Evolutionary conservation across 2,797 vertebrate species (phyloP).

Genomic region (Sciurus vulgaris): DNA sequence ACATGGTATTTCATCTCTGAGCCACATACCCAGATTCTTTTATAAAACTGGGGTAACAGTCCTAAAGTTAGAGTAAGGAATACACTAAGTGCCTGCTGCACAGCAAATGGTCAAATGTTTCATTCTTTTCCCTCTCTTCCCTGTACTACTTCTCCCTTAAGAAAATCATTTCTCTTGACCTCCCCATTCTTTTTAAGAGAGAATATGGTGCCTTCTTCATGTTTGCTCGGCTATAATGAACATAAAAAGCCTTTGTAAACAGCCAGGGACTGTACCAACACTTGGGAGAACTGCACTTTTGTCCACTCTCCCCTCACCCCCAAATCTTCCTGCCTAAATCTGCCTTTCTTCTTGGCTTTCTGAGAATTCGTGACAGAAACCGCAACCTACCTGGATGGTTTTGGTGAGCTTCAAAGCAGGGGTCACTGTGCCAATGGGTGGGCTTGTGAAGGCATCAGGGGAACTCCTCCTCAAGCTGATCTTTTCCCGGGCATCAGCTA

Average conservation of each 20-base stretch:
- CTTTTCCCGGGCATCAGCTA: conserved; percentile 96
- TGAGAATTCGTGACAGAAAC: neutral
- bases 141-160: neutral
- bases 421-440: conserved; percentile 85
- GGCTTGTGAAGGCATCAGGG: conserved; percentile 86
- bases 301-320: neutral
- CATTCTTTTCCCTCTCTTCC: neutral
- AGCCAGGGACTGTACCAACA: neutral
- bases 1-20: neutral
- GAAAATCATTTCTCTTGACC: neutral
- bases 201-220: neutral
- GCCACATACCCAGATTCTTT: neutral
- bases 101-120: neutral
- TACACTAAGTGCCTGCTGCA: neutral
- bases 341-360: neutral
- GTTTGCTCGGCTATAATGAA: neutral
- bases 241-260: neutral
- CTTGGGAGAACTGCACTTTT: neutral
- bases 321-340: neutral
- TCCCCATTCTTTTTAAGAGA: neutral
- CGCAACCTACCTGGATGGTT: conserved; percentile 94
- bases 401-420: conserved; percentile 96
- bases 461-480: conserved; percentile 95
- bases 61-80: neutral
- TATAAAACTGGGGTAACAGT: neutral